Conservation (phyloP, 2,113 vertebrate species). For the Chlamydotis undulata region DNA sequence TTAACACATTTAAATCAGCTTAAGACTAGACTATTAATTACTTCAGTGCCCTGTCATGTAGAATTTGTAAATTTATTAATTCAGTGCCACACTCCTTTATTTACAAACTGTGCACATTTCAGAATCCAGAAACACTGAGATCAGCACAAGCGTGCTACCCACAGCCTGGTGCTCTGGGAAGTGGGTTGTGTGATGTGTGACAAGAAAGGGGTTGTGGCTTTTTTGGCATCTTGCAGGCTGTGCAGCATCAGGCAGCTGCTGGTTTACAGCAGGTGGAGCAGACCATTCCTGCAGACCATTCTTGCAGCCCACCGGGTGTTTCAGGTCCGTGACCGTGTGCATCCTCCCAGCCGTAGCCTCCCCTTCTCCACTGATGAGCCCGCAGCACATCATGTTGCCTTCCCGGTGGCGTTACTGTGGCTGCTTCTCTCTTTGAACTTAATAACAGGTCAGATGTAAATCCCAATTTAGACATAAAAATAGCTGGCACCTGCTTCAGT, state of each 20-base stretch:
- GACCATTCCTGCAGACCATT: fast-evolving
- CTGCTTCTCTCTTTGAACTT: slow-evolving; percentile 2
- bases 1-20: neutral
- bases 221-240: neutral
- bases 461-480: slow-evolving; percentile 5
- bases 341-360: fast-evolving
- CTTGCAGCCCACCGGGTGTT: neutral
- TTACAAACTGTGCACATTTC: neutral
- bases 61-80: neutral
- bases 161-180: neutral
- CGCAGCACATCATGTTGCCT: neutral
- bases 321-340: fast-evolving
- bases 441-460: neutral
- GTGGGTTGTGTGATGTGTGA: neutral
- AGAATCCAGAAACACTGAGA: neutral
- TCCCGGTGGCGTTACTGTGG: fast-evolving
- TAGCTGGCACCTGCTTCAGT: slow-evolving; percentile 49
- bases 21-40: neutral
- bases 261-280: neutral
- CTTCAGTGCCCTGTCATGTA: neutral
- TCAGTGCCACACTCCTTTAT: neutral
- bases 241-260: neutral
- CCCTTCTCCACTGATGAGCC: fast-evolving
- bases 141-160: neutral
- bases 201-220: neutral